Conservation (phyloP, 2,797 vertebrate genomes). For the Acanthurus tractus region DNA sequence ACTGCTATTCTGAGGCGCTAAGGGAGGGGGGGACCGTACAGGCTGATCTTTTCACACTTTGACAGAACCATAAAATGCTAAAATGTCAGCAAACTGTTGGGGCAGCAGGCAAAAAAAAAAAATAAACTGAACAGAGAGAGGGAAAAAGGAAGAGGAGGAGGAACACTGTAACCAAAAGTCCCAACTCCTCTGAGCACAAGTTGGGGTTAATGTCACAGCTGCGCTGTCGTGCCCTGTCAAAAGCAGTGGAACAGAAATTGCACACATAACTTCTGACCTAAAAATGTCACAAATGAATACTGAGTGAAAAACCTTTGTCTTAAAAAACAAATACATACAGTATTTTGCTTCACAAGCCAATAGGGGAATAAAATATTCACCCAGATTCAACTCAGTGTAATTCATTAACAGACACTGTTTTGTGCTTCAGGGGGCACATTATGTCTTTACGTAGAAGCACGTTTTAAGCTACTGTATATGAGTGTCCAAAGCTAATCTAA, state of each 20-base stretch:
- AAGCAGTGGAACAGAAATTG: constrained; percentile 44
- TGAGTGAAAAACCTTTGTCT: constrained; percentile 1
- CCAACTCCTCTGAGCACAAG: constrained; percentile 32
- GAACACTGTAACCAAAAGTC: constrained; percentile 44
- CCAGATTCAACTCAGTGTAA: constrained; percentile 10
- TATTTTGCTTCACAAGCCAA: not conserved
- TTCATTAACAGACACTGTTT: constrained; percentile 8
- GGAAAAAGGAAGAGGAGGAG: constrained; percentile 12
- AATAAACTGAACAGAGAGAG: constrained; percentile 9
- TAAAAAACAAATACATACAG: not conserved
- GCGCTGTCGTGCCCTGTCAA: constrained; percentile 41
- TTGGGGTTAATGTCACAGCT: constrained; percentile 60
- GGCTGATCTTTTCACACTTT: constrained; percentile 62
- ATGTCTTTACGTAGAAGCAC: not conserved
- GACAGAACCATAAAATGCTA: constrained; percentile 55
- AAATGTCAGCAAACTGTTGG: constrained; percentile 71
- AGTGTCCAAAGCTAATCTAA: constrained; percentile 40
- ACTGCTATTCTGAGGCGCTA: constrained; percentile 29
- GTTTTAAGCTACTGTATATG: constrained; percentile 22
- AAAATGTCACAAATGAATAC: constrained; percentile 55
- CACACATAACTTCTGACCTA: constrained; percentile 38
- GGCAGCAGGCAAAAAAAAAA: constrained; percentile 26
- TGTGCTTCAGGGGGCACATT: not conserved
- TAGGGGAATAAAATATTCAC: not conserved
- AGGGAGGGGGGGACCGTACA: not conserved